phyloP scores from a whole-genome alignment of 2,797 vertebrate species.

The Centroberyx gerrardi region DNA sequence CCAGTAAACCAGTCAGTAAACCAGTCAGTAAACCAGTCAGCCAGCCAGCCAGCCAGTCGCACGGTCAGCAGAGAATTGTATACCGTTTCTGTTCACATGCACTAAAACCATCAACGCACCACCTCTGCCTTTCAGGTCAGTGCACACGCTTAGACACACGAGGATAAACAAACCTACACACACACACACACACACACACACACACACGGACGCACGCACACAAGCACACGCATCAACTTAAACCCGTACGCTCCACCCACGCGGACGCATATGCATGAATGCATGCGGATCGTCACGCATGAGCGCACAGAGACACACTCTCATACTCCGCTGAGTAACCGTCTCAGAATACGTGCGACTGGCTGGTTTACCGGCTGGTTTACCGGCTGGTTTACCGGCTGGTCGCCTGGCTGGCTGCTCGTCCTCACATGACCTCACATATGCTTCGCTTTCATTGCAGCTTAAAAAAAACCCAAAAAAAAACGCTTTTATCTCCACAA shows the following conservation, averaged over 20 bases:
- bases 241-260: background rate
- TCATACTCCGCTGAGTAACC: background rate
- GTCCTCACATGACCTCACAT: slow-evolving; percentile 56
- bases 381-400: too few species aligned
- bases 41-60: background rate
- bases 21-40: too few species aligned
- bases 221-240: slow-evolving; percentile 8
- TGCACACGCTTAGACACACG: background rate
- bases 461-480: too few species aligned
- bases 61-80: background rate
- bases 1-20: too few species aligned
- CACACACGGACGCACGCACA: background rate
- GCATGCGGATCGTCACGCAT: slow-evolving; percentile 9
- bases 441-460: slow-evolving; percentile 14
- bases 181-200: background rate
- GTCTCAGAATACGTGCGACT: background rate
- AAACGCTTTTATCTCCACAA: slow-evolving; percentile 44
- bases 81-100: background rate
- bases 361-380: too few species aligned
- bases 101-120: background rate
- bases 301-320: slow-evolving; percentile 32
- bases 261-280: background rate
- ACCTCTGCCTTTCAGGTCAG: background rate
- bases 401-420: background rate
- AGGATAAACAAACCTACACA: background rate